These are phyloP conservation scores for Bathybates hornii DNA, from an alignment of 2,113 vertebrate genomes.

Conservation along the genomic window DNA sequence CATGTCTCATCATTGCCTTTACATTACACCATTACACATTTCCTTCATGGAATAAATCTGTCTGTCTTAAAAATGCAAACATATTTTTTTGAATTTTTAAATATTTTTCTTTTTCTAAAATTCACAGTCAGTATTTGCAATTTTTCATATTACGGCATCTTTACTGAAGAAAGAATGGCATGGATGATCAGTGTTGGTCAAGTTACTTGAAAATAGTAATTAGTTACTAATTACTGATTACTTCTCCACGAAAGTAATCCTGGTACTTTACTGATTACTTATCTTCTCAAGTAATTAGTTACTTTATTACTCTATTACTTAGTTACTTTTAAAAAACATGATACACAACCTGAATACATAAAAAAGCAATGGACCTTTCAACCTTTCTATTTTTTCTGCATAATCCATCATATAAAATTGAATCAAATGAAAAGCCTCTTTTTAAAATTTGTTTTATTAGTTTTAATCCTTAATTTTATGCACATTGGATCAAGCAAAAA, in stretches of 20 bases:
- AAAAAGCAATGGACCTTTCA: background rate
- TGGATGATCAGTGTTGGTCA: background rate
- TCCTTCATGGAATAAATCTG: background rate
- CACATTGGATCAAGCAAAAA: background rate
- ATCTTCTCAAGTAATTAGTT: background rate
- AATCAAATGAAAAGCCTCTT: background rate
- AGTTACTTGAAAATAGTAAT: background rate
- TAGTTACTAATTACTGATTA: background rate
- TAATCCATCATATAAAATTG: accelerated
- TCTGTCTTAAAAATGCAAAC: background rate
- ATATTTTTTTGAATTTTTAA: background rate
- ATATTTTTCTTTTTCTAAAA: background rate
- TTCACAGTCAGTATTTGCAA: background rate
- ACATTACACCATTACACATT: background rate
- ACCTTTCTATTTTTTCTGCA: background rate
- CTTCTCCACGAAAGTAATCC: background rate
- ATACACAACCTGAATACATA: background rate
- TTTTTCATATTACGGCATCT: background rate
- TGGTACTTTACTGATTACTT: background rate
- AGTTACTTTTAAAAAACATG: background rate
- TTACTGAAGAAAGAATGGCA: background rate
- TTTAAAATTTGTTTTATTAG: accelerated
- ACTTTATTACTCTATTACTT: background rate
- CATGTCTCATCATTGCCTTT: background rate
- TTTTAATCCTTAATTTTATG: background rate